Conservation (phyloP, 2,113 vertebrate genomes). For the Dipodomys stephensi region DNA sequence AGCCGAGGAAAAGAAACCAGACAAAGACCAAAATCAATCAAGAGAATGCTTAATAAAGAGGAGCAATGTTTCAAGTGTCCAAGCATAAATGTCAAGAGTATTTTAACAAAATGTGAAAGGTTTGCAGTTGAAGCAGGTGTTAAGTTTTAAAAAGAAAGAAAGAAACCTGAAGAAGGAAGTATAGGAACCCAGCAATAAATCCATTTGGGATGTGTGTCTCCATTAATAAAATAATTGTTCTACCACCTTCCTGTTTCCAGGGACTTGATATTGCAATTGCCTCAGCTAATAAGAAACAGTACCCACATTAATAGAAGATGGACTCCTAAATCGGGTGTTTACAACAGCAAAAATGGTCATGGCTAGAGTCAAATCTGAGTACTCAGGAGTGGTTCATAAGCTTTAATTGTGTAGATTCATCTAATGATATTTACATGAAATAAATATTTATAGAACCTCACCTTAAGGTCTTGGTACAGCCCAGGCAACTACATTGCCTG, state of each 20-base stretch:
- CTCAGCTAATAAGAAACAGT: background rate
- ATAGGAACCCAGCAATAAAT: background rate
- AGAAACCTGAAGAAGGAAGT: background rate
- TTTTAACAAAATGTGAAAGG: slow-evolving; percentile 84
- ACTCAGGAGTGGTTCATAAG: background rate
- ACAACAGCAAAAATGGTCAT: background rate
- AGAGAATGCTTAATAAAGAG: slow-evolving; percentile 83
- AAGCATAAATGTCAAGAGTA: slow-evolving; percentile 85
- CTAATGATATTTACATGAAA: background rate
- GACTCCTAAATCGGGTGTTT: background rate
- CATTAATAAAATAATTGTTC: slow-evolving; percentile 7
- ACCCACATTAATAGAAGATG: background rate
- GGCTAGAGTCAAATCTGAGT: background rate
- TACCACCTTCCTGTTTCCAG: background rate
- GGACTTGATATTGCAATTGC: background rate
- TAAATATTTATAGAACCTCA: background rate
- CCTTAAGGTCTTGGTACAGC: background rate
- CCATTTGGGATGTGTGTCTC: background rate
- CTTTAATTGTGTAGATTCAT: background rate
- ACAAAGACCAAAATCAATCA: slow-evolving; percentile 84
- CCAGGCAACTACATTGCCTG: background rate
- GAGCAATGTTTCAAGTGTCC: slow-evolving; percentile 82
- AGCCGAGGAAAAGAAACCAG: slow-evolving; percentile 77
- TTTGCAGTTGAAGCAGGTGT: slow-evolving; percentile 64
- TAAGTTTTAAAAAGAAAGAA: slow-evolving; percentile 39